These are phyloP conservation scores for Pelecanus crispus DNA, from an alignment of 2,113 vertebrate genomes.

Conservation along the genomic window DNA sequence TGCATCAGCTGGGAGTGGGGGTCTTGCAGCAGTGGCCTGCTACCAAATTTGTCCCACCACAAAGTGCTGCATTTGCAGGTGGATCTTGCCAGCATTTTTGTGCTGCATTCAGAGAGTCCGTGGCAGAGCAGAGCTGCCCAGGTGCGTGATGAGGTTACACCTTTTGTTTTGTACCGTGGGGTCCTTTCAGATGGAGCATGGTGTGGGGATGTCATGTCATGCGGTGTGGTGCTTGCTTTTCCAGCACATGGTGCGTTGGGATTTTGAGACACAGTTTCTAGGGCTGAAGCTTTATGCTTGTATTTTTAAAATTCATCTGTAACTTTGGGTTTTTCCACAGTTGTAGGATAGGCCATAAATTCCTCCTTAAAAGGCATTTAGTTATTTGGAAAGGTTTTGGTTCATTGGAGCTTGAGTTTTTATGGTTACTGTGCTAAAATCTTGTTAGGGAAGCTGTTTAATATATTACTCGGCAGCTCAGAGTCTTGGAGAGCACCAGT, in stretches of 20 bases:
- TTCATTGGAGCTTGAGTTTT: constrained; percentile 63
- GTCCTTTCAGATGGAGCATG: background rate
- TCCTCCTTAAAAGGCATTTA: constrained; percentile 6
- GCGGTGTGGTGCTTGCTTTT: background rate
- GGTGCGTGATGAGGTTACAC: too few relatives aligned
- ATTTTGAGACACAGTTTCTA: background rate
- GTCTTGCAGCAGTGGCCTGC: background rate
- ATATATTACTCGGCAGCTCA: constrained; percentile 47
- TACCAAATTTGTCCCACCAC: background rate
- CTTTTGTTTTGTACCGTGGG: background rate
- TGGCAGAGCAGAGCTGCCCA: background rate
- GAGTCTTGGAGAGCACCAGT: background rate
- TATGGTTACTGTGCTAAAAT: constrained; percentile 41
- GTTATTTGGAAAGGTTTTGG: constrained; percentile 28
- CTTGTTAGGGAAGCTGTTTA: constrained; percentile 52
- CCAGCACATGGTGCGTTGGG: background rate
- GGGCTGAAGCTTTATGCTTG: background rate
- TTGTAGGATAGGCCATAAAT: background rate
- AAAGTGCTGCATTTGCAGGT: background rate
- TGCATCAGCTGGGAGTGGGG: background rate
- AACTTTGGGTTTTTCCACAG: background rate
- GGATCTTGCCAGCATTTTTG: background rate
- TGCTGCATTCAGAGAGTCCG: background rate
- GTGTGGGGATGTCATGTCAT: background rate
- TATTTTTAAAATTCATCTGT: background rate